Evolutionary conservation across 2,797 vertebrate genomes (phyloP), one percentile per base, ranked within the genome.

Genomic region (Aphelocoma californica): DNA sequence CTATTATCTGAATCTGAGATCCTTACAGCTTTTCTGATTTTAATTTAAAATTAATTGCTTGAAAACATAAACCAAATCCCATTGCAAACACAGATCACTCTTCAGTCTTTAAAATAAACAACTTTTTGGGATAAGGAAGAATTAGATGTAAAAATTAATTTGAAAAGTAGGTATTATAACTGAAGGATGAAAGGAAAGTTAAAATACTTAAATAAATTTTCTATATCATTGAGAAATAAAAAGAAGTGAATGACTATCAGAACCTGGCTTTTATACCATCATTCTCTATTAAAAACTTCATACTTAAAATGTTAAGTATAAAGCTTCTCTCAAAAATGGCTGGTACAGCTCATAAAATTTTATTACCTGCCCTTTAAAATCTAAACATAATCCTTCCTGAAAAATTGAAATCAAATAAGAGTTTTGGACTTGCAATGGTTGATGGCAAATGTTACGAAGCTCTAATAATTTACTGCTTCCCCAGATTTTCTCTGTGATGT

Each of bases 1-100:
- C 88, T 83, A 88, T 74, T 81, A 40, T 70, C 65, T 94, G 48
- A 92, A 58, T 32, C 51, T 56, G 74, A 88, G 64, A 91, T 93
- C 23, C 24, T 67, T 65, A 65, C 26, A 80, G 13, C 26, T 69
- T 86, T 92, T 82, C 14, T 34, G 44, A 13, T 50, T 71, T 66
- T 54, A 67, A 47, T 80, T 32, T 54, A 64, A 85, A 85, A 73
- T 47, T 40, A 77, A 47, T 65, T 72, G 12, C 38, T 78, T 88
- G 74, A 80, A 88, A 89, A 21, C 17, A 58, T 24, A 50, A 86
- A 44, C 4, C 25, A 60, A 94, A 53, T 40, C 50, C 25, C 17
- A 8, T 83, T 79, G 53, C 14, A 72, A 86, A 56, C 13, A 51
- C 6, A 4, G 25, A 28, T 80, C 8, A 36, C 11, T 44, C n/a